Base-by-base conservation (phyloP, 2,888 invertebrate genomes). In the Girardia tigrina region DNA sequence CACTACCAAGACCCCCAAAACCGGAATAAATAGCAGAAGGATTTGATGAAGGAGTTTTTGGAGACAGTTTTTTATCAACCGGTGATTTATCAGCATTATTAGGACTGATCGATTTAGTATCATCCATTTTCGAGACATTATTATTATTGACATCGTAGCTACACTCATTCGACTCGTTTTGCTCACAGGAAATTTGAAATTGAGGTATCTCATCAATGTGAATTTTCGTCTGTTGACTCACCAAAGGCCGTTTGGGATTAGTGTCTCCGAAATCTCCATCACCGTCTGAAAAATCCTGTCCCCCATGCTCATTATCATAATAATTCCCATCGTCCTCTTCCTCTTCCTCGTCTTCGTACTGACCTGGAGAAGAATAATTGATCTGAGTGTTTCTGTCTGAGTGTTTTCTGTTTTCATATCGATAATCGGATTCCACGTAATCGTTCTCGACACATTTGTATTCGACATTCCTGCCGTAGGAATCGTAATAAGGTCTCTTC, bases 1-100 rank as follows among this genome's bases (percentile, higher is more conserved):
- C 20, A 36, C 74, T 69, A 26, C 74, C 56, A 56, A 56, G 56
- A 56, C 56, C 56, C 56, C 56, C 56, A 56, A 56, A 56, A 56
- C 56, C 56, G 23, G 56, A 56, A 23, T 56, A 56, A 56, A 56
- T 56, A 20, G 56, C 56, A 56, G 56, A 23, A n/a, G 56, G 56
- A 56, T 56, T 56, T 12, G 56, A 20, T 56, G 56, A 4, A 6
- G 23, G 20, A 8, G 56, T 56, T 56, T 56, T 56, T 16, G 36
- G 12, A 16, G 12, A 36, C 12, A 16, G 8, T 8, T n/a, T n/a
- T 56, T 56, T 56, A 56, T 56, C 56, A 56, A 2, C n/a, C 23
- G 4, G 56, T 4, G 56, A 56, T 56, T 56, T 56, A 12, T 6
- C n/a, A 23, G 16, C 16, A 36, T 56, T 56, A 56, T 12, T n/a